Evolutionary conservation across 1,140 invertebrate genomes (phyloP).

Genomic region (Matsumurasca onukii): DNA sequence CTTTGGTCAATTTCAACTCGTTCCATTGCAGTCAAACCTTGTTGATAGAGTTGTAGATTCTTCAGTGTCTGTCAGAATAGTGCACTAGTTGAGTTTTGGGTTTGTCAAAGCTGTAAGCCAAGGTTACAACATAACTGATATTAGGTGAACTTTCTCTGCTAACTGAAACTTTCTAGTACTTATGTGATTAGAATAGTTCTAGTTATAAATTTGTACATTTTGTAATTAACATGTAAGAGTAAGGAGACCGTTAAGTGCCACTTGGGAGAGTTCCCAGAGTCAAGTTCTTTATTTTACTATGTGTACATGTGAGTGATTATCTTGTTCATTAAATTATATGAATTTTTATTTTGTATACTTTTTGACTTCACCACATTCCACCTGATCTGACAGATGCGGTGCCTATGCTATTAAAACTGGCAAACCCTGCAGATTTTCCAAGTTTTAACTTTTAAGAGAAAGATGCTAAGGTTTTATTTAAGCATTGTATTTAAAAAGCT

Average conservation of each 20-base stretch:
- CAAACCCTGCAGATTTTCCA: no score
- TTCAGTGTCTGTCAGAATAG: background rate
- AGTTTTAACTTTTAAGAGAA: no score
- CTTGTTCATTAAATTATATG: slow-evolving; percentile 2
- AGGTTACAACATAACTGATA: background rate
- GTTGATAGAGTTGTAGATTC: background rate
- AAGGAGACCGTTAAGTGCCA: slow-evolving; percentile 2
- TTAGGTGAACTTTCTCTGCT: slow-evolving; percentile 9
- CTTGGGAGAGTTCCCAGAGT: background rate
- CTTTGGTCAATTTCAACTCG: background rate
- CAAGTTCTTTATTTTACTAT: background rate
- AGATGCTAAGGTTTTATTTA: no score
- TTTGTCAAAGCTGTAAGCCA: background rate
- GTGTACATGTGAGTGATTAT: slow-evolving; percentile 7
- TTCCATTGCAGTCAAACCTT: background rate
- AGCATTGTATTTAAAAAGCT: no score
- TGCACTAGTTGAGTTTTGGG: background rate
- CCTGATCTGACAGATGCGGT: no score
- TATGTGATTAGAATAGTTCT: background rate
- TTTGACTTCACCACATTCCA: no score
- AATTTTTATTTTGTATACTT: slow-evolving; percentile 12
- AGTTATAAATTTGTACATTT: slow-evolving; percentile 7
- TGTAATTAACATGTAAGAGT: background rate
- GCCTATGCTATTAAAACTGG: no score
- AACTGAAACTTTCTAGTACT: slow-evolving; percentile 3